A percentile compares a stretch with the other conserved stretches of the same genome.
Evolutionary conservation across 2,888 invertebrate genomes (phyloP).

Genomic region (Eupithecia pulchellata): DNA sequence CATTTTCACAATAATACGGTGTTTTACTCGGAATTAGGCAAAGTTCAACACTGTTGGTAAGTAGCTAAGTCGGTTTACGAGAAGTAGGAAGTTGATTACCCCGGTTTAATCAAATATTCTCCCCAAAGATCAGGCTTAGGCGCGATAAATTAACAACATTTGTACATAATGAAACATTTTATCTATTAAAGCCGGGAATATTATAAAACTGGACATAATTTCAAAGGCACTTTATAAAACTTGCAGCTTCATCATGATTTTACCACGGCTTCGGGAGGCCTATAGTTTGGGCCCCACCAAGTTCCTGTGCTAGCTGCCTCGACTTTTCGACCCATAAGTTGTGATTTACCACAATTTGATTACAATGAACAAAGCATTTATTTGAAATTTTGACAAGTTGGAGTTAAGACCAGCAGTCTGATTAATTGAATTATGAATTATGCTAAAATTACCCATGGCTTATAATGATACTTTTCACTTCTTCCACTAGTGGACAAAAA

Average conservation of each 20-base stretch:
- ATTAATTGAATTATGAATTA: no score
- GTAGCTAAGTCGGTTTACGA: conserved; percentile 8
- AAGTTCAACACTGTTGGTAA: background rate
- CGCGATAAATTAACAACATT: conserved; percentile 37
- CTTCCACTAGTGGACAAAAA: no score
- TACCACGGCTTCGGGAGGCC: no score
- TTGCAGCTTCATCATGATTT: no score
- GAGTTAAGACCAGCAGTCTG: background rate
- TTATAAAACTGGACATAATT: background rate
- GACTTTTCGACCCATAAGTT: no score
- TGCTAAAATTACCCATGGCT: no score
- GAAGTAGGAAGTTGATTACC: conserved; percentile 37
- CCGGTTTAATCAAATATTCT: conserved; percentile 32
- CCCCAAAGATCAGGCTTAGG: conserved; percentile 31
- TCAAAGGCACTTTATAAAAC: no score
- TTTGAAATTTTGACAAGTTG: background rate
- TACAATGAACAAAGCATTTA: background rate
- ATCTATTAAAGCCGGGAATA: conserved; percentile 7
- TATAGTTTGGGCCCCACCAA: no score
- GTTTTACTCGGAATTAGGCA: background rate
- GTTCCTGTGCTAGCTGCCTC: no score
- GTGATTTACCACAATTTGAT: background rate
- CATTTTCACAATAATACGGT: no score
- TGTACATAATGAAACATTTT: conserved; percentile 31
- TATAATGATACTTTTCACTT: no score